Base-by-base conservation (phyloP, 2,113 vertebrate genomes). In the Abramis brama region DNA sequence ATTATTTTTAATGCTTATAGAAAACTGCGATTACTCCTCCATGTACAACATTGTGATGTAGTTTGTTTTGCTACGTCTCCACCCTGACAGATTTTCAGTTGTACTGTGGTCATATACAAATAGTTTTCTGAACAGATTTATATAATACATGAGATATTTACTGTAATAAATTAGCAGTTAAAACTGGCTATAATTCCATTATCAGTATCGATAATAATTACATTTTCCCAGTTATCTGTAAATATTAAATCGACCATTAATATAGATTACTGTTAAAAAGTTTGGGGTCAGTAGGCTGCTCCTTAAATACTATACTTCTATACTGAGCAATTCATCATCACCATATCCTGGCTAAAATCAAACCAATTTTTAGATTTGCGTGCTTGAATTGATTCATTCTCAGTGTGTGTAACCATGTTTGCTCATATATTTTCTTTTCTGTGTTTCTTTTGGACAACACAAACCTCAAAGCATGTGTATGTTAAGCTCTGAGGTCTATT, bases 401-500 rank as follows among this genome's bases (percentile, higher is more conserved):
- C 17, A 79, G 76, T 70, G 79, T 9, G 12, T 82, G 43, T 33
- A 50, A 68, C 79, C 45, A 23, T 68, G 62, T 50, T 82, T 70
- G 25, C 62, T 52, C 62, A 15, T 52, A 68, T 70, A 68, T 70
- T 82, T 82, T 82, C 43, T 52, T 68, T 82, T 33, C 39, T 33
- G 43, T 80, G 73, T 70, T 86, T 60, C n/a, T 30, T 71, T 73
- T 59, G 33, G 55, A 66, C 23, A 57, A 23, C 27, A 50, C 30
- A 81, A 76, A 79, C 70, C 79, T 85, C 80, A 73, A 82, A 86
- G 43, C 85, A 50, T 39, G 70, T 70, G 62, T 75, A 75, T 57
- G 79, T 60, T 82, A 43, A 86, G 70, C 59, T 79, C 62, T 73
- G 36, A 47, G 27, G 74, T 73, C 15, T 83, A 75, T 84, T 71